A percentile compares a stretch with the other conserved stretches of the same genome.
Evolutionary conservation across 2,888 invertebrate genomes (phyloP).

Genomic region (Ectemnius lituratus): DNA sequence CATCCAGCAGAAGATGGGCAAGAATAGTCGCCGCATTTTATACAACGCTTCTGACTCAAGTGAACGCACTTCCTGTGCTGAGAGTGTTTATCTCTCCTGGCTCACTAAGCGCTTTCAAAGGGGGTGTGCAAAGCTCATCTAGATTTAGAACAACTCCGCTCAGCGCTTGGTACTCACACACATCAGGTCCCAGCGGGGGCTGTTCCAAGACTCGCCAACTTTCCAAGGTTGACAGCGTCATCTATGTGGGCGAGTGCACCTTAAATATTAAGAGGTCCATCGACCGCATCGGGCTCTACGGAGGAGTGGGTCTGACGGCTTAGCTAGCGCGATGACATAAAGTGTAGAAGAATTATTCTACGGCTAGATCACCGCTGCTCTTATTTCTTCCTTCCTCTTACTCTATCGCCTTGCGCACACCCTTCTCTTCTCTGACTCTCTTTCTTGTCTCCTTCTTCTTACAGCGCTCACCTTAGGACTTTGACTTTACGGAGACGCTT

Average conservation of each 20-base stretch:
- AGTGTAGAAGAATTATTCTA: constrained; percentile 51
- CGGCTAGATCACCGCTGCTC: constrained; percentile 28
- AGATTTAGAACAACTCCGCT: neutral
- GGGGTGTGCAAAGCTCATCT: neutral
- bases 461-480: constrained; percentile 45
- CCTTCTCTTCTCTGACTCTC: neutral
- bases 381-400: constrained; percentile 2
- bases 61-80: neutral
- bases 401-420: constrained; percentile 1
- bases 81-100: too few species aligned
- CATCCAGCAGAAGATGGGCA: neutral
- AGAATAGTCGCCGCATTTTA: neutral
- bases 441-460: neutral
- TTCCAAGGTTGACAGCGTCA: constrained; percentile 11
- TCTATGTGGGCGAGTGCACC: constrained; percentile 18
- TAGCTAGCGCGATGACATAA: constrained; percentile 29
- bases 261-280: constrained; percentile 40
- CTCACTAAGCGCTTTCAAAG: neutral
- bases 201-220: neutral
- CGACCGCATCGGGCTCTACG: neutral
- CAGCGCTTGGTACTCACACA: neutral
- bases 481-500: constrained; percentile 60
- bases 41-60: neutral
- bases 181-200: neutral
- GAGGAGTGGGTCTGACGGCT: neutral